Evolutionary conservation across 2,888 invertebrate genomes (phyloP).

Genomic region (Scrobipalpa costella): DNA sequence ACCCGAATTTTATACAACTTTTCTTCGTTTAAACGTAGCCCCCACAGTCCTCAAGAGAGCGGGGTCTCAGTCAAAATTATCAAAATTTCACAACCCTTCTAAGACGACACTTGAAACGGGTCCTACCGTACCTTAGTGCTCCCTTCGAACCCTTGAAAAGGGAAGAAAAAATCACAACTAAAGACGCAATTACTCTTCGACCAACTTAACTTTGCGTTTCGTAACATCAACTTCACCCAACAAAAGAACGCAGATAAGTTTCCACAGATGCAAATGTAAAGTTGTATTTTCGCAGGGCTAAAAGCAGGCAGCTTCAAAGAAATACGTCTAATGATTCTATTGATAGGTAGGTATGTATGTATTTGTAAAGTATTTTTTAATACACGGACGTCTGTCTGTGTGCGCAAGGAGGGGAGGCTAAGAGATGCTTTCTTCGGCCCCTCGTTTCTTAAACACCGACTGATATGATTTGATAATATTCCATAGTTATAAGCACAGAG

Average conservation of each 20-base stretch:
- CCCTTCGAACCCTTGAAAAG: conserved; percentile 55
- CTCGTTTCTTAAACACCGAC: conserved; percentile 69
- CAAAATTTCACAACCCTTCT: conserved; percentile 35
- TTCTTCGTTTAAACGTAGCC: neutral
- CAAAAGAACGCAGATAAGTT: conserved; percentile 27
- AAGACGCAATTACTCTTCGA: conserved; percentile 75
- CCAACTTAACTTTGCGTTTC: conserved; percentile 44
- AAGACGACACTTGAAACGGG: conserved; percentile 54
- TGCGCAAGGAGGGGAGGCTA: conserved; percentile 72
- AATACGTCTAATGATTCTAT: conserved; percentile 80
- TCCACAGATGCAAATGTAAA: conserved; percentile 39
- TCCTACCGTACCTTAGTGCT: conserved; percentile 44
- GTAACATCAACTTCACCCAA: neutral
- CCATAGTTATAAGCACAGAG: too few species aligned
- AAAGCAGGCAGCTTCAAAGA: conserved; percentile 77
- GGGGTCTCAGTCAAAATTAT: conserved; percentile 11
- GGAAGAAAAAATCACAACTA: conserved; percentile 62
- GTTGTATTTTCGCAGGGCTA: conserved; percentile 58
- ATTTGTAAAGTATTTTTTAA: conserved; percentile 67
- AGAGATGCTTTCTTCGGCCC: conserved; percentile 79
- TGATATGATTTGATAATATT: conserved; percentile 49
- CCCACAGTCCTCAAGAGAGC: neutral
- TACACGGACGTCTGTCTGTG: conserved; percentile 51
- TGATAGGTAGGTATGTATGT: conserved; percentile 70
- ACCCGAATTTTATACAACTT: too few species aligned